Percentiles rank a stretch among this genome's conserved stretches.
phyloP scores from a whole-genome alignment of 2,888 invertebrate species.

The Agriopis aurantiaria region DNA sequence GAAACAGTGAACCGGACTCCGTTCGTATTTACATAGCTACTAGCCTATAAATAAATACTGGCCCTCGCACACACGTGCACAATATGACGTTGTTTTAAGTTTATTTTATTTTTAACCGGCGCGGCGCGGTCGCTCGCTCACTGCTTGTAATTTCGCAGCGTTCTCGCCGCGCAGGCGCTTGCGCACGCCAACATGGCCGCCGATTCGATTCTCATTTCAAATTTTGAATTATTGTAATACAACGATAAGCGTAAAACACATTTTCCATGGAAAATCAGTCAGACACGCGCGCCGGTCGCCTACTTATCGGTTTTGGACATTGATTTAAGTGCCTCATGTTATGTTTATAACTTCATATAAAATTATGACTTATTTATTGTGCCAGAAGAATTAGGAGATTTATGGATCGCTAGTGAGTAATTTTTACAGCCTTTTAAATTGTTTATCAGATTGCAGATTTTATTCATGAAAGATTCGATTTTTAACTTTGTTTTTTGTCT shows the following conservation, averaged over 20 bases:
- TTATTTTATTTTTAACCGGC: slow-evolving; percentile 85
- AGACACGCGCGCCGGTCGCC: slow-evolving; percentile 47
- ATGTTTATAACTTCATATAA: slow-evolving; percentile 71
- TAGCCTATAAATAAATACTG: slow-evolving; percentile 86
- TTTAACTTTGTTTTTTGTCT: slow-evolving; percentile 35
- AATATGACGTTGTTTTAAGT: slow-evolving; percentile 85
- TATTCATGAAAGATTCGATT: slow-evolving; percentile 41
- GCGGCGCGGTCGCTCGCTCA: slow-evolving; percentile 75
- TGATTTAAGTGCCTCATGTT: slow-evolving; percentile 69
- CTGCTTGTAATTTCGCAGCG: slow-evolving; percentile 85
- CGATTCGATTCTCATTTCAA: slow-evolving; percentile 65
- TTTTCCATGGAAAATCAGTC: slow-evolving; percentile 63
- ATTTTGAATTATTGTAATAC: slow-evolving; percentile 60
- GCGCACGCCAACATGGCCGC: slow-evolving; percentile 83
- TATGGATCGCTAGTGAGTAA: slow-evolving; percentile 74
- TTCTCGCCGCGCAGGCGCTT: slow-evolving; percentile 84
- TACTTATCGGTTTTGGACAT: slow-evolving; percentile 67
- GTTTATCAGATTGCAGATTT: slow-evolving; percentile 38
- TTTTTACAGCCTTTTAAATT: slow-evolving; percentile 58
- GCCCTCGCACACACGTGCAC: slow-evolving; percentile 82
- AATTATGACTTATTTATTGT: slow-evolving; percentile 72
- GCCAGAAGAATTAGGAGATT: slow-evolving; percentile 71
- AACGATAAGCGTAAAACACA: slow-evolving; percentile 62
- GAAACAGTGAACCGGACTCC: slow-evolving; percentile 71
- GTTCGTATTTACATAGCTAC: slow-evolving; percentile 84